A percentile compares a stretch with the other conserved stretches of the same genome.
phyloP scores from a whole-genome alignment of 2,113 vertebrate genomes.

The Ceyx melanurus region DNA sequence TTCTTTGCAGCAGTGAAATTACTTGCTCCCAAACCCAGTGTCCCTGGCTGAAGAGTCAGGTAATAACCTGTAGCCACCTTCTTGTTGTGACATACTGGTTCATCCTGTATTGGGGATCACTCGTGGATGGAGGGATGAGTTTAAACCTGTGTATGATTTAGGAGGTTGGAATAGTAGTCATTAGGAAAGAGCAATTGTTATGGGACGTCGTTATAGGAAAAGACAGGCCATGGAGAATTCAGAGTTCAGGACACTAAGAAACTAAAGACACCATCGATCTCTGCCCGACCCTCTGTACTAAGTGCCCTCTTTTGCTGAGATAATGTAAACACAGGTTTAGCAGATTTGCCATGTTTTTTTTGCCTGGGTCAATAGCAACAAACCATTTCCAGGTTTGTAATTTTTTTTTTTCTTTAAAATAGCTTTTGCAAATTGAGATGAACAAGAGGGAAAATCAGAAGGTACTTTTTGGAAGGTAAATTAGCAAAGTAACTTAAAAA shows the following conservation, averaged over 20 bases:
- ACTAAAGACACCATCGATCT: not conserved
- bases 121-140: not conserved
- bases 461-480: not conserved
- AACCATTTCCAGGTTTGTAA: not conserved
- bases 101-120: conserved; percentile 1
- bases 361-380: not conserved
- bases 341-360: not conserved
- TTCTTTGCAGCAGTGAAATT: not conserved
- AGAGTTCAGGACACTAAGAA: not conserved
- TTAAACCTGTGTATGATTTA: conserved; percentile 44
- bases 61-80: not conserved
- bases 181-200: conserved; percentile 32
- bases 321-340: not conserved
- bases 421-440: not conserved
- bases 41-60: not conserved
- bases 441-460: not conserved
- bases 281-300: not conserved
- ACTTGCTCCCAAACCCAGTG: not conserved
- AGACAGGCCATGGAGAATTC: not conserved
- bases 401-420: not conserved
- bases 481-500: not conserved
- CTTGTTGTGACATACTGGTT: conserved; percentile 21
- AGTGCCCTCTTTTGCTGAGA: not conserved
- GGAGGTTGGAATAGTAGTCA: conserved; percentile 47
- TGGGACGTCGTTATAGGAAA: not conserved